Conservation (phyloP, 1,140 invertebrate genomes). For the Tigriopus japonicus region DNA sequence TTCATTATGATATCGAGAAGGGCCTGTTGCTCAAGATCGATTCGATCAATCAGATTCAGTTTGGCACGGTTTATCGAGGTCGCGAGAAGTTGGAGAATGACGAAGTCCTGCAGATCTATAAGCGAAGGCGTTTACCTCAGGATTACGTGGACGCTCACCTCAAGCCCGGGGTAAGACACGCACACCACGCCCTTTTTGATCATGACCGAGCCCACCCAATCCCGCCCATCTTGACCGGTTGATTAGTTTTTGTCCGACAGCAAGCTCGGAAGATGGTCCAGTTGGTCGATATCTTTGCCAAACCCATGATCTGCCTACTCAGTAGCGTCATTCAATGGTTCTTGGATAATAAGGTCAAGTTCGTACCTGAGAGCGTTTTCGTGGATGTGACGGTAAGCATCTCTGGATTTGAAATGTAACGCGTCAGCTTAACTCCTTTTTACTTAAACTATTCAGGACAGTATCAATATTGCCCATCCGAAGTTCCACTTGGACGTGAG, state of each 20-base stretch:
- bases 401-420: background rate
- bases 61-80: conserved; percentile 79
- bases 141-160: no score
- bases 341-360: conserved; percentile 66
- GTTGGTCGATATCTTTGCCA: conserved; percentile 86
- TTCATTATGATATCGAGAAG: conserved; percentile 91
- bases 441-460: conserved; percentile 39
- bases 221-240: no score
- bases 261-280: conserved; percentile 59
- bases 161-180: no score
- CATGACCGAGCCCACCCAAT: no score
- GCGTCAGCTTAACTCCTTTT: no score
- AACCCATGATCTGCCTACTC: conserved; percentile 82
- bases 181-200: no score
- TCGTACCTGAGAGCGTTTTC: conserved; percentile 24
- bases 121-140: conserved; percentile 35
- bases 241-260: background rate
- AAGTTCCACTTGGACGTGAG: conserved; percentile 72
- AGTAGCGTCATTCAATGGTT: conserved; percentile 89
- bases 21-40: conserved; percentile 87
- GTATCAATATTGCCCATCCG: conserved; percentile 69
- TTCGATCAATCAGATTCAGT: conserved; percentile 87
- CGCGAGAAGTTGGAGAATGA: conserved; percentile 55
- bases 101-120: conserved; percentile 68
- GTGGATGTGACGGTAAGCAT: background rate